Evolutionary conservation across 1,140 invertebrate genomes (phyloP), one percentile per base, ranked within the genome.

Genomic region (Colletes latitarsis): DNA sequence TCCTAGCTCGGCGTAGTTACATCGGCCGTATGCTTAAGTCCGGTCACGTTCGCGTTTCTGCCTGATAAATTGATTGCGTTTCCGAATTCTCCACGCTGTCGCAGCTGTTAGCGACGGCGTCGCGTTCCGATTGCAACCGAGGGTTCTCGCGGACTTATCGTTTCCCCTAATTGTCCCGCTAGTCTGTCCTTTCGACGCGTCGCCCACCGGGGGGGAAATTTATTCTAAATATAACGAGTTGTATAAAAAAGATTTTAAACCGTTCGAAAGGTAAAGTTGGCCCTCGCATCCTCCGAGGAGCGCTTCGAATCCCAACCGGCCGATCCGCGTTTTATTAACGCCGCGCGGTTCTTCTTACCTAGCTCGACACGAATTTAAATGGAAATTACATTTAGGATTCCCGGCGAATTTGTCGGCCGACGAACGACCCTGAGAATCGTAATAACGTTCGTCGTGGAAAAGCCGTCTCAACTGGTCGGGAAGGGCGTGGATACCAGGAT

Each of bases 21-120:
- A 85, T 86, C 84, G 81, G 84, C 84, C 84, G 80, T 86, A 85
- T 82, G 84, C 81, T 86, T 82, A 79, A 86, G 84, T 86, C 84
- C 60, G 53, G 84, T 86, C 84, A 86, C 84, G 84, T 86, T 77
- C 84, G 66, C 75, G 80, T 74, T 69, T 75, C 81, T 49, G 75
- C 10, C 71, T 82, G 84, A 86, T 80, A 86, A 86, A 86, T 86
- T 80, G 84, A 86, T 85, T 78, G 84, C 83, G 67, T 85, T 82
- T 76, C 80, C 71, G 72, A 63, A 85, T 86, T 82, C 84, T 67
- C 81, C 60, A 68, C 67, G 55, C 75, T 63, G 80, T 75, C 64
- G 81, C 75, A 79, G 80, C 83, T 85, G 84, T 64, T 85, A 62
- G 63, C 52, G 17, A 14, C 39, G 14, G 53, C 17, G 53, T 14